phyloP scores from a whole-genome alignment of 2,113 vertebrate species.

The Morone chrysops region DNA sequence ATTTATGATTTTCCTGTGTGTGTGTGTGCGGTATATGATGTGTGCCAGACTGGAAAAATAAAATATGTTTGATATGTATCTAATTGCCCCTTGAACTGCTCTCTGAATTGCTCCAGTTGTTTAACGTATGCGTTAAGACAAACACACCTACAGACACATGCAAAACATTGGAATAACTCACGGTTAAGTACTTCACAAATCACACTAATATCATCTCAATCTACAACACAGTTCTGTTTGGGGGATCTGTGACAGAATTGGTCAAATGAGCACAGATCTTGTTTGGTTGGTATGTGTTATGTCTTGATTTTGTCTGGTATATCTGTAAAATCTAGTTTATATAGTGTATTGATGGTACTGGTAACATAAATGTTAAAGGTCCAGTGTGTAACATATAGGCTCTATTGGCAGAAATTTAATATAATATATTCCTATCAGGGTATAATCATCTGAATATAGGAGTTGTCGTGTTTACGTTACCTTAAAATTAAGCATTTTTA shows the following conservation, averaged over 20 bases:
- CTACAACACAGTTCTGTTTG: not conserved
- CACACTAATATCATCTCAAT: not conserved
- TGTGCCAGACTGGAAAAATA: not conserved
- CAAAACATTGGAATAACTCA: slow-evolving; percentile 29
- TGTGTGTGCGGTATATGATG: not conserved
- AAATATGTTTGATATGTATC: slow-evolving; percentile 21
- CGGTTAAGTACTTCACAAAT: not conserved
- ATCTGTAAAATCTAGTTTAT: no score
- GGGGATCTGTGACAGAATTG: not conserved
- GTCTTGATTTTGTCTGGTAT: no score
- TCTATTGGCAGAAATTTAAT: no score
- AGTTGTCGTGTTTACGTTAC: no score
- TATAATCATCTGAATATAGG: no score
- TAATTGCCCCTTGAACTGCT: slow-evolving; percentile 35
- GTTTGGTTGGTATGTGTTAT: no score
- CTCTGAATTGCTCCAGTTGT: slow-evolving; percentile 24
- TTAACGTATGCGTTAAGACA: slow-evolving; percentile 12
- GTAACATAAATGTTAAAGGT: no score
- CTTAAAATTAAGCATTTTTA: no score
- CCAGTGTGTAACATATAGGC: no score
- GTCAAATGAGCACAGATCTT: not conserved
- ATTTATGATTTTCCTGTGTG: slow-evolving; percentile 41
- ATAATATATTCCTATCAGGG: no score
- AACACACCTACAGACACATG: slow-evolving; percentile 12
- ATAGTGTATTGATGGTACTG: no score